Base-by-base conservation (phyloP, 2,888 invertebrate species). In the Zygogramma bicolorata region DNA sequence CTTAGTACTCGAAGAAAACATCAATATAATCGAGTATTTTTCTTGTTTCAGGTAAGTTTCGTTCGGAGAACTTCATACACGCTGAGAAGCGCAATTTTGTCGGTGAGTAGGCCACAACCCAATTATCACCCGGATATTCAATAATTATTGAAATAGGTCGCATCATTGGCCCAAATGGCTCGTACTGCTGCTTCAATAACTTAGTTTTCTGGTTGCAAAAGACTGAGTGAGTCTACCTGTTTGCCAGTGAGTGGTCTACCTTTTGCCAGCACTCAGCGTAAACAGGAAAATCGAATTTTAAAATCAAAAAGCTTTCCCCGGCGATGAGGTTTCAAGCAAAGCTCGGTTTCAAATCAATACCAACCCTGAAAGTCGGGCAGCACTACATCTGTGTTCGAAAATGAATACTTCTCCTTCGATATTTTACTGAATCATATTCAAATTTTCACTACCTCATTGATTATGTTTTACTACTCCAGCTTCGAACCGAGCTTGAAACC, bases 21-120 rank as follows among this genome's bases (percentile, higher is more conserved):
- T 7, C 8, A 20, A 7, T 10, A 15, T 53, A 53, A 25, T n/a
- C 6, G n/a, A n/a, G 10, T 27, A 25, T n/a, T 53, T n/a, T 25
- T 53, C n/a, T 27, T 53, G 53, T 53, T 53, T 53, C 53, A 53
- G 53, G 53, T 53, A 53, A 53, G 53, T 53, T 22, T 20, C n/a
- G 6, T 53, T 25, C 27, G 53, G 10, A 53, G 27, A 53, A 22
- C 27, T 2, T 3, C 22, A 49, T 53, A 25, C 27, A 10, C 53
- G 13, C 13, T 53, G 25, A 5, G 0, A 22, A 53, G 25, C 6
- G 15, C 53, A 27, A 46, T 27, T 13, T 53, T 27, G 13, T 53
- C 27, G 53, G 53, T 53, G 53, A 53, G 53, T 53, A 53, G 5
- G 13, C 22, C n/a, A 27, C 13, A 53, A 53, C 53, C 25, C n/a